phyloP scores from a whole-genome alignment of 2,113 vertebrate genomes.

The Anguilla japonica region DNA sequence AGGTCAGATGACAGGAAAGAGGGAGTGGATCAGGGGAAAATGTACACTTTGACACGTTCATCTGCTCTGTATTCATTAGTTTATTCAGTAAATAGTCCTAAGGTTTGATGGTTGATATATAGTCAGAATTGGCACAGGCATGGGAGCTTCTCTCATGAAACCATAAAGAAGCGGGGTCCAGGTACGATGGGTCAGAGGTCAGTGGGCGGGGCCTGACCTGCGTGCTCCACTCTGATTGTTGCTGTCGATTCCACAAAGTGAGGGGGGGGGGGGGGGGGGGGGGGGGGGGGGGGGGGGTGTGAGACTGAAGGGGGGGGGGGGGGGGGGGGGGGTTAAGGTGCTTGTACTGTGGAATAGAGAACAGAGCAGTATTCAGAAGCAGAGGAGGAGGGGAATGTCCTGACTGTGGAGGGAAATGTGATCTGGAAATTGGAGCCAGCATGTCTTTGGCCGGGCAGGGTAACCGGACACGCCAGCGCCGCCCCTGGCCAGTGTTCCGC shows the following conservation, averaged over 20 bases:
- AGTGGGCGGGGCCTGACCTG: constrained; percentile 68
- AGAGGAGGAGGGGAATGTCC: constrained; percentile 46
- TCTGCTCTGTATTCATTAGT: background rate
- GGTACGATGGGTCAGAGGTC: constrained; percentile 39
- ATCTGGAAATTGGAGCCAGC: constrained; percentile 80
- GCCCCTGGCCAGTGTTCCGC: constrained; percentile 44
- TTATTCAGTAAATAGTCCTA: background rate
- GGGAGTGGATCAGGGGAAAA: background rate
- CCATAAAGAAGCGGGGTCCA: constrained; percentile 64
- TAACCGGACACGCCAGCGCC: constrained; percentile 64
- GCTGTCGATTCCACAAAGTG: constrained; percentile 62
- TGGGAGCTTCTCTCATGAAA: constrained; percentile 17
- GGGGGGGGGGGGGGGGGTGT: constrained; percentile 46
- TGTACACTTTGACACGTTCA: background rate
- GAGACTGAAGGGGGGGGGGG: constrained; percentile 63
- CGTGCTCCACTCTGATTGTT: constrained; percentile 71
- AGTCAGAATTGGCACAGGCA: constrained; percentile 53
- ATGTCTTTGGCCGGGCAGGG: constrained; percentile 70
- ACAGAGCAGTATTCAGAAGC: background rate
- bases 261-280: background rate
- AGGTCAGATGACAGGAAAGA: background rate
- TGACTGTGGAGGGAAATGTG: constrained; percentile 69
- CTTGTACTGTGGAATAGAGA: background rate
- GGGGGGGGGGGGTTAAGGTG: constrained; percentile 64
- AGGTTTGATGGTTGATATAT: background rate